These are phyloP conservation scores for Fratercula arctica DNA, from an alignment of 2,797 vertebrate species.

Conservation along the genomic window DNA sequence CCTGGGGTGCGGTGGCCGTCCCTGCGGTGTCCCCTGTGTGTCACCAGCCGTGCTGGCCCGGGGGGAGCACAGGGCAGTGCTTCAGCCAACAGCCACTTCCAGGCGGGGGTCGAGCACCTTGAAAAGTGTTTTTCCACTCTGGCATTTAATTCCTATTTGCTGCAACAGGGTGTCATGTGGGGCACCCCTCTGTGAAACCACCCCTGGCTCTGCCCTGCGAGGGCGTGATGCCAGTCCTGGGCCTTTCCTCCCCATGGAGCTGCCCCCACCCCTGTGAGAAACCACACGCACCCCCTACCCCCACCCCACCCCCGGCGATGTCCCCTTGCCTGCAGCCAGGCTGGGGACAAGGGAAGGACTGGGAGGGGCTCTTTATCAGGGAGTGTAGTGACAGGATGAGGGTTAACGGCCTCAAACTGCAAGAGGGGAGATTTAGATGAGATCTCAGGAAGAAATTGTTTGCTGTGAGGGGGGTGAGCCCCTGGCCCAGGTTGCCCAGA, in stretches of 20 bases:
- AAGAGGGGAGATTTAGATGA: too few species aligned
- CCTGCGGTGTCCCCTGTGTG: neutral
- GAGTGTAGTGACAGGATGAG: too few species aligned
- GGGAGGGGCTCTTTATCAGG: too few species aligned
- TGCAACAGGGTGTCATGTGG: neutral
- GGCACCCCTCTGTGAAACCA: neutral
- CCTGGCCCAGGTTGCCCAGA: too few species aligned
- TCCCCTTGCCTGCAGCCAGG: neutral
- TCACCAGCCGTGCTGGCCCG: neutral
- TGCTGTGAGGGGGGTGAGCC: too few species aligned
- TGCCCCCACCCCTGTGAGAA: neutral
- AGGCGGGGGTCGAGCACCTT: neutral
- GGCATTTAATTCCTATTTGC: neutral
- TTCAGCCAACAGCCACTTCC: neutral
- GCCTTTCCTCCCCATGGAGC: neutral
- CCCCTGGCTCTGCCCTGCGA: neutral
- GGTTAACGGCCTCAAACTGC: too few species aligned
- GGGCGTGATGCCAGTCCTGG: neutral
- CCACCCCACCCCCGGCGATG: rapidly evolving
- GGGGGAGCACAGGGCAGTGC: neutral
- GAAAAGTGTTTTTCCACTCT: neutral
- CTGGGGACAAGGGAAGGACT: neutral
- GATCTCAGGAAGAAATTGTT: too few species aligned
- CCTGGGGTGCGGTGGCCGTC: neutral
- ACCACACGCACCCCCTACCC: too few species aligned